Evolutionary conservation across 1,140 invertebrate species (phyloP), one percentile per base, ranked within the genome.

Genomic region (Anastrepha obliqua): DNA sequence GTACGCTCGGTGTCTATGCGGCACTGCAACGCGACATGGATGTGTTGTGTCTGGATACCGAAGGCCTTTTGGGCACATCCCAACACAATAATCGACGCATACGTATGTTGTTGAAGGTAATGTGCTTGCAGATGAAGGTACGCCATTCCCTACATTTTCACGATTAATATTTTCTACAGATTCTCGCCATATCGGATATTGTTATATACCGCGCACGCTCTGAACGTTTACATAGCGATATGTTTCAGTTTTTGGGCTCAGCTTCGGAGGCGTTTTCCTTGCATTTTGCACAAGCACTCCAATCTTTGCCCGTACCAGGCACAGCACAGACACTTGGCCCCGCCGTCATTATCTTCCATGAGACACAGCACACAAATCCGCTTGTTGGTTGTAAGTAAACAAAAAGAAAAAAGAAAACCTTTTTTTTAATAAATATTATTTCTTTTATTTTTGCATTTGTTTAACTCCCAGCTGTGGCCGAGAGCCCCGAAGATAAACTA

Each of bases 1-100:
- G 97, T 89, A 98, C 97, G 1, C 91, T 97, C 51, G 97, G 97
- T 44, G 96, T 97, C 44, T 97, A 97, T 96, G 96, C 96, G 8
- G 96, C 97, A 1, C 96, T 95, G 93, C 95, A 97, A 93, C 94
- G 94, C 0, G 90, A 92, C 9, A 93, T 95, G 85, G 95, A 95
- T 87, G 94, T 96, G 0, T 95, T 98, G 65, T 96, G 96, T 90
- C 92, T 98, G 62, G 97, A 98, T 91, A 98, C 97, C 1, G 97
- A 98, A 94, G 97, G 97, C 47, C 86, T 91, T 42, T 86, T 90
- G 93, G 95, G 95, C 74, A 92, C 96, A 51, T 96, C 96, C 5
- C 93, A 92, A 29, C 95, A 96, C 92, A 95, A 96, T 89, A 96
- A 96, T 90, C 95, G 96, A 91, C 94, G 96, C 88, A 97, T 95